Base-by-base conservation (phyloP, 2,113 vertebrate genomes). In the Tachysurus fulvidraco region DNA sequence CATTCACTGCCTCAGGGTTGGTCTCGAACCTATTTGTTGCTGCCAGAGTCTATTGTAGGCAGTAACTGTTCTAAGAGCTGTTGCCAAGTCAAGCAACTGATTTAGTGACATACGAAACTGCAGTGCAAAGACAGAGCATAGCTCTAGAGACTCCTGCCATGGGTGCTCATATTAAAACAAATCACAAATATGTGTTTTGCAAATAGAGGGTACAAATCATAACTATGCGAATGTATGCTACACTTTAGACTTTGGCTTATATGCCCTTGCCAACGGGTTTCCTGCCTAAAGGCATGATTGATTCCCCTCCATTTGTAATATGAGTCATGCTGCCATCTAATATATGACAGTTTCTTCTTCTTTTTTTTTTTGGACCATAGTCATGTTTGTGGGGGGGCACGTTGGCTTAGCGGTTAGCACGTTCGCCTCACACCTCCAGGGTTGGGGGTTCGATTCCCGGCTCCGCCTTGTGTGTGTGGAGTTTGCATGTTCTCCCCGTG, bases 61-160 rank as follows among this genome's bases (percentile, higher is more conserved):
- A 2, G 78, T 81, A 81, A 81, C 78, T 81, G 78, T 81, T 81
- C 55, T 81, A 80, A 80, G 78, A 41, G n/a, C 78, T 41, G 55
- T 57, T 80, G 78, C 28, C 78, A 81, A 60, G 55, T 44, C 78
- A 60, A 41, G 30, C 55, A 41, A 81, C 78, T 81, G 78, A 81
- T 81, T 81, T 81, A 81, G 30, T 81, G 55, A 44, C 30, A 57
- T 57, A 59, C 60, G 78, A 81, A 81, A 81, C 30, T 16, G 17
- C 77, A 59, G 17, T 23, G 54, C 28, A 36, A 57, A 80, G 54
- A 80, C 28, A 41, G 54, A 80, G 77, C 54, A 1, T 12, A 23
- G 55, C 78, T 60, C 36, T 36, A 44, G 78, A 60, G 78, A 60
- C 78, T 57, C 78, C 30, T 44, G 55, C 78, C 57, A 81, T 60